Base-by-base conservation (phyloP, 2,797 vertebrate genomes). In the Salmo trutta region DNA sequence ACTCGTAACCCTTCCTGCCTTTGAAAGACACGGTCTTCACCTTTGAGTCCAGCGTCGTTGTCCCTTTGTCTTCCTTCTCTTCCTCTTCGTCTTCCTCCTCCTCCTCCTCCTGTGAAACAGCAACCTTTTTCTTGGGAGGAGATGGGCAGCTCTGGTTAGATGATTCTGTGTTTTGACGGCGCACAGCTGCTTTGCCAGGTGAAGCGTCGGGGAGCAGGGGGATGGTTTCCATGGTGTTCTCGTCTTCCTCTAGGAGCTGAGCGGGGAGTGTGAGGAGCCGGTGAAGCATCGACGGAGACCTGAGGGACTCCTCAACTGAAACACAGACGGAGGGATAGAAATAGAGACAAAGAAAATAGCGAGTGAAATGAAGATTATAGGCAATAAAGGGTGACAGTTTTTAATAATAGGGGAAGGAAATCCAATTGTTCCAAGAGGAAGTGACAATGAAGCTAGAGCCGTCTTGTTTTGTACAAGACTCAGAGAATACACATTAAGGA, bases 221-320 rank as follows among this genome's bases (percentile, higher is more conserved):
- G 19, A 86, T 81, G 1, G 80, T 78, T 15, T 94, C 92, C n/a
- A 81, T 88, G 75, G 52, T 33, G 0, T 82, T 78, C 4, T 72
- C 59, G 5, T 93, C 89, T 0, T 74, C 81, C 5, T 93, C 92
- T 47, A 94, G 86, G 76, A 94, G 87, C 91, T 95, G 94, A 17
- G 93, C 91, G 3, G 94, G 93, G 1, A 94, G 88, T 0, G 94
- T 95, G 69, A 95, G 89, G 56, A 95, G 91, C 19, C 94, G 91
- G 19, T 95, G 94, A 4, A 95, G 90, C 93, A 95, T 95, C 5
- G 94, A 95, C 8, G 93, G 91, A 0, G 94, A 93, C 10, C 92
- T 91, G 54, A 89, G 81, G 0, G 83, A 82, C 6, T 87, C 75
- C 0, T 87, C 88, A 73, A 80, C 87, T 86, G 59, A 94, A 0